A percentile compares a stretch with the other conserved stretches of the same genome.
Evolutionary conservation across 2,113 vertebrate species (phyloP).

Genomic region (Nothobranchius kuhntae): DNA sequence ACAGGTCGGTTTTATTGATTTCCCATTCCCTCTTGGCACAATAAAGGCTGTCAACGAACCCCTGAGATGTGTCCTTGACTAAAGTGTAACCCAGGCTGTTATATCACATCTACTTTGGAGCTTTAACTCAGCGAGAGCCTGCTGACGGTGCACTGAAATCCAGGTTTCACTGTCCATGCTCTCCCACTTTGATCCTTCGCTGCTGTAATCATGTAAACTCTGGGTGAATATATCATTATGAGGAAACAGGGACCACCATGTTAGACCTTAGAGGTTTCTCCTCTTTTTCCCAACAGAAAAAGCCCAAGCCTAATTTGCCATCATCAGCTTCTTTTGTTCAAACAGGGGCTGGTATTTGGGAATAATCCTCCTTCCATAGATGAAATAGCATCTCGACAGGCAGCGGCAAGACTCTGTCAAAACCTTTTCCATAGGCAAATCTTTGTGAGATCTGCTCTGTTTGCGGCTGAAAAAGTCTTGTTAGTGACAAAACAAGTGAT

Average conservation of each 20-base stretch:
- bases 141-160: conserved; percentile 29
- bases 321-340: conserved; percentile 85
- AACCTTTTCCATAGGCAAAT: conserved; percentile 71
- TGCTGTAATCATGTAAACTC: conserved; percentile 69
- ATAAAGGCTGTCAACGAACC: conserved; percentile 73
- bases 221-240: conserved; percentile 71
- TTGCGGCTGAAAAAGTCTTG: conserved; percentile 66
- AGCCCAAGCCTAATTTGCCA: conserved; percentile 82
- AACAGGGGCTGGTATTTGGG: conserved; percentile 80
- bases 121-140: conserved; percentile 40
- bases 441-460: conserved; percentile 73
- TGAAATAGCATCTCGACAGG: conserved; percentile 81
- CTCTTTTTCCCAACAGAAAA: conserved; percentile 75
- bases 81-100: conserved; percentile 60
- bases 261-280: conserved; percentile 69
- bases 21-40: conserved; percentile 78
- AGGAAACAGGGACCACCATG: conserved; percentile 80
- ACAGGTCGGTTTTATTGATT: conserved; percentile 77
- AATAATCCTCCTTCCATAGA: conserved; percentile 83
- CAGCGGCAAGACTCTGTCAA: conserved; percentile 80
- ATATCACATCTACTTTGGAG: conserved; percentile 40
- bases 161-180: conserved; percentile 49
- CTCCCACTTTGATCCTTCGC: conserved; percentile 48
- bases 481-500: conserved; percentile 73
- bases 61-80: conserved; percentile 75